Evolutionary conservation across 2,113 vertebrate genomes (phyloP).

Genomic region (Clinocottus analis): DNA sequence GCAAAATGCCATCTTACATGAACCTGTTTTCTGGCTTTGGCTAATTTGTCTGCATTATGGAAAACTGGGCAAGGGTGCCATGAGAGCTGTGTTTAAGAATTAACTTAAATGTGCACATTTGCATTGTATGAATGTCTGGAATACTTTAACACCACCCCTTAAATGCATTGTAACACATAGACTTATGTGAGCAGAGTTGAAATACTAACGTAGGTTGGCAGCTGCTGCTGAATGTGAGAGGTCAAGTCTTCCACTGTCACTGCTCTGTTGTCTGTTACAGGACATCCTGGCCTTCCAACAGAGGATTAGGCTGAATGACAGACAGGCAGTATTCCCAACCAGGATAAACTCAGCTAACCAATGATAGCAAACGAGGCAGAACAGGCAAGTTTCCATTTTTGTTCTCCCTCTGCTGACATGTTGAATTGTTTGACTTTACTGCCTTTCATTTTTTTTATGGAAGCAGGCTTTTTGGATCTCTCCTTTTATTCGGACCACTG

Average conservation of each 20-base stretch:
- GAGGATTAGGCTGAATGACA: constrained; percentile 53
- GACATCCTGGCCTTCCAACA: constrained; percentile 54
- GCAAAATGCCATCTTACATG: background rate
- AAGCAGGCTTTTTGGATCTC: background rate
- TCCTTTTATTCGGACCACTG: background rate
- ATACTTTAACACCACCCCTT: too few relatives aligned
- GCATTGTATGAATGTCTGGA: background rate
- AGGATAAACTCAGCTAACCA: constrained; percentile 48
- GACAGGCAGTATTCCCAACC: constrained; percentile 42
- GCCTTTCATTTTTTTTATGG: background rate
- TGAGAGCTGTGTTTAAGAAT: background rate
- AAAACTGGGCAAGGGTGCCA: background rate
- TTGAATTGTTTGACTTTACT: background rate
- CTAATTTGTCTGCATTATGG: background rate
- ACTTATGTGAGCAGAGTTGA: background rate
- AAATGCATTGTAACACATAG: too few relatives aligned
- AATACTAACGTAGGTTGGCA: background rate
- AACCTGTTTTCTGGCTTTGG: background rate
- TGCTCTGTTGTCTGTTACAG: constrained; percentile 25
- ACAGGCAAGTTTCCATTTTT: constrained; percentile 9
- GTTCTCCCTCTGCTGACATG: background rate
- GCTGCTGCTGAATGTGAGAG: constrained; percentile 1
- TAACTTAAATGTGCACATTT: background rate
- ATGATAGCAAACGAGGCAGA: constrained; percentile 8
- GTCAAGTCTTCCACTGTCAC: constrained; percentile 16